Conservation (phyloP, 2,113 vertebrate genomes). For the Ia io region DNA sequence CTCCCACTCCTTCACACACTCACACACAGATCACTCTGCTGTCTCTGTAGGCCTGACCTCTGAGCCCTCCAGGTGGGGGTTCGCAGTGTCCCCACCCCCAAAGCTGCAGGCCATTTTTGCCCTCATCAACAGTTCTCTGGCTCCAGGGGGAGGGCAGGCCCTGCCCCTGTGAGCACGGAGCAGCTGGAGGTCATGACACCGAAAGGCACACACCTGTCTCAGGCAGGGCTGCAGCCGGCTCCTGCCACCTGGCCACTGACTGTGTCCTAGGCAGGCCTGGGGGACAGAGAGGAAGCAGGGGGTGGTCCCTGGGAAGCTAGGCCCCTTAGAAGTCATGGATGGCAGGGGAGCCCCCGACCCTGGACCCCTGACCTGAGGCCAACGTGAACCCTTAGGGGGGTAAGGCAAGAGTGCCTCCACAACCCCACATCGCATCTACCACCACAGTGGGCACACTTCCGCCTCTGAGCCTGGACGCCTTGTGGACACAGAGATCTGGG, state of each 20-base stretch:
- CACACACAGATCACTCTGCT: rapidly evolving
- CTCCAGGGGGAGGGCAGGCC: background rate
- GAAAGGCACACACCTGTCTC: background rate
- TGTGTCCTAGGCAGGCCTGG: background rate
- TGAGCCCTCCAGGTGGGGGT: background rate
- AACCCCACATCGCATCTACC: rapidly evolving
- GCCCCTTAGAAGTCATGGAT: rapidly evolving
- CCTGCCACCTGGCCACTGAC: background rate
- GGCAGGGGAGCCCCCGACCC: background rate
- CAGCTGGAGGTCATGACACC: background rate
- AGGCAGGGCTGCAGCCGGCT: background rate
- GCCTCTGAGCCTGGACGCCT: rapidly evolving
- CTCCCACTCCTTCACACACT: rapidly evolving
- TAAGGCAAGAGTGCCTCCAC: background rate
- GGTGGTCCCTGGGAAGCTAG: background rate
- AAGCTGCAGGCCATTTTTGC: background rate
- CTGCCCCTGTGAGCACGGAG: background rate
- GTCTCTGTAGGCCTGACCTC: background rate
- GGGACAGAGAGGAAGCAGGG: background rate
- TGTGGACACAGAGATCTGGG: background rate
- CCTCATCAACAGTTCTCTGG: background rate
- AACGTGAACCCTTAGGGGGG: background rate
- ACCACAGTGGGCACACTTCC: background rate
- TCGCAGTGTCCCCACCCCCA: background rate
- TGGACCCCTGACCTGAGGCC: background rate